Evolutionary conservation across 2,113 vertebrate species (phyloP).

Genomic region (Aramus guarauna): DNA sequence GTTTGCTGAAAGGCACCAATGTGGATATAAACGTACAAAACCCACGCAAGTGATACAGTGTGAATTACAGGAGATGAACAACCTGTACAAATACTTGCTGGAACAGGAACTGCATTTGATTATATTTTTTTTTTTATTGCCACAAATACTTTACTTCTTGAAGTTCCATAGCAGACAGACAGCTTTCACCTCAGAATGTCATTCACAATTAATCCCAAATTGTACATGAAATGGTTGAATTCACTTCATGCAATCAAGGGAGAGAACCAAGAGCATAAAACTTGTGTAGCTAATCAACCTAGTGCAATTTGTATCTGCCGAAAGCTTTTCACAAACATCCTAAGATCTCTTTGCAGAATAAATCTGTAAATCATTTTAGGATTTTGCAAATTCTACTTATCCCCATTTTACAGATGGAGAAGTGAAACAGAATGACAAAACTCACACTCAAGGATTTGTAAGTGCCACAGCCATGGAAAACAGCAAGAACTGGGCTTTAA

Average conservation of each 20-base stretch:
- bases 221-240: constrained; percentile 19
- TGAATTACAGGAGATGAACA: not conserved
- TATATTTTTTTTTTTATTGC: not conserved
- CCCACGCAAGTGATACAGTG: too few species aligned
- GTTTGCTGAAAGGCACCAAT: not conserved
- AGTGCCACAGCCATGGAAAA: not conserved
- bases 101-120: not conserved
- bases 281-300: constrained; percentile 14
- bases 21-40: not conserved
- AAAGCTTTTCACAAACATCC: not conserved
- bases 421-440: not conserved
- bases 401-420: not conserved
- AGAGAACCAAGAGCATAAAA: not conserved
- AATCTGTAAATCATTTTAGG: not conserved
- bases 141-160: not conserved
- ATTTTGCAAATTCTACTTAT: not conserved
- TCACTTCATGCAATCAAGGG: constrained; percentile 24
- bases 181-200: constrained; percentile 13
- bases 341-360: not conserved
- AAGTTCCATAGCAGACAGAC: not conserved
- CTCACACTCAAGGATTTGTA: not conserved
- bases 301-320: not conserved
- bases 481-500: not conserved
- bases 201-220: constrained; percentile 27
- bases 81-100: not conserved